These are phyloP conservation scores for Volucella zonaria DNA, from an alignment of 2,888 invertebrate genomes.

Conservation along the genomic window DNA sequence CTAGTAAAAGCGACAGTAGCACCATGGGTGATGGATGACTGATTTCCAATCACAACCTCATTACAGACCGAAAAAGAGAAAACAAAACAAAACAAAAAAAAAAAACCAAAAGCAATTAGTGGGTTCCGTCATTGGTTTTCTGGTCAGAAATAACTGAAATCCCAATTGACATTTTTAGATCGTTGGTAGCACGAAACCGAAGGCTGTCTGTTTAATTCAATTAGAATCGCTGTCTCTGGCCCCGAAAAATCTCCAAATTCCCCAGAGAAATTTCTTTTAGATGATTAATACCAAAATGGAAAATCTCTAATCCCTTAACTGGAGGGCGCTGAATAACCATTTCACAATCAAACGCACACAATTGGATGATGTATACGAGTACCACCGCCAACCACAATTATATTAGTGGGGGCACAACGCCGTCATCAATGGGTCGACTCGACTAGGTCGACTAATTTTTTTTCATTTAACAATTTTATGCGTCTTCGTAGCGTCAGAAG, in stretches of 20 bases:
- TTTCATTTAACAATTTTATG: background rate
- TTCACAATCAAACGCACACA: conserved; percentile 51
- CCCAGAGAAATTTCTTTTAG: conserved; percentile 24
- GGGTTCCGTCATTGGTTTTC: conserved; percentile 28
- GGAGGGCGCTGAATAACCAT: conserved; percentile 37
- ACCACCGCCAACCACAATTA: too few species aligned
- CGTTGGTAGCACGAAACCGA: conserved; percentile 24
- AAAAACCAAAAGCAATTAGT: too few species aligned
- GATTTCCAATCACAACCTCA: conserved; percentile 46
- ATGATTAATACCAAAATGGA: conserved; percentile 44
- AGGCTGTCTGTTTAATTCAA: conserved; percentile 49
- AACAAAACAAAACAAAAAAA: background rate
- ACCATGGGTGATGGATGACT: conserved; percentile 46
- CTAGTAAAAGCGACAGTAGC: conserved; percentile 1
- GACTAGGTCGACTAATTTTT: too few species aligned
- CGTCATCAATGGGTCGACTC: conserved; percentile 20
- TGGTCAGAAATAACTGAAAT: conserved; percentile 50
- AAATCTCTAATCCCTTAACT: conserved; percentile 58
- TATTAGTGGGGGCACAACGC: conserved; percentile 35
- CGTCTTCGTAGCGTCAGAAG: background rate
- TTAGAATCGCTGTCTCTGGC: conserved; percentile 39
- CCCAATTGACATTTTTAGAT: conserved; percentile 61
- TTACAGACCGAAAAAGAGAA: background rate
- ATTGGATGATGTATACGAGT: conserved; percentile 11
- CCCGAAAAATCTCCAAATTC: background rate